Base-by-base conservation (phyloP, 2,797 vertebrate genomes). In the Aldrovandia affinis region DNA sequence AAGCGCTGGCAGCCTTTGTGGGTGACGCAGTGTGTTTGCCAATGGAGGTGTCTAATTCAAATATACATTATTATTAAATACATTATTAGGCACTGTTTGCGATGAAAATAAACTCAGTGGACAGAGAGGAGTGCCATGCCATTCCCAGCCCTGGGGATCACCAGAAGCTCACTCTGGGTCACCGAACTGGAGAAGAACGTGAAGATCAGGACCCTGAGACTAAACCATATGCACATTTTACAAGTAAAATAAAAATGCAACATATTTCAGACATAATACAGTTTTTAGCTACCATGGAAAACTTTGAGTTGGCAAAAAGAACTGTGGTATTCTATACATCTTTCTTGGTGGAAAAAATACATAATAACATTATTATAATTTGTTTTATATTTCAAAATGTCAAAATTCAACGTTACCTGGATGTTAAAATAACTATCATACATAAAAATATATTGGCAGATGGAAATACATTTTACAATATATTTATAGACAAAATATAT, bases 41-140 rank as follows among this genome's bases (percentile, higher is more conserved):
- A 57, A 55, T 36, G 50, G 47, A 36, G 47, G 52, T 7, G 78
- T 77, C 73, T 80, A 80, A 80, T 55, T 79, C 28, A 79, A 79
- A 79, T 55, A 79, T 22, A n/a, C n/a, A n/a, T n/a, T n/a, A n/a
- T n/a, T n/a, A n/a, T n/a, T n/a, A n/a, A n/a, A n/a, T 18, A 28
- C n/a, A 30, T 73, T 14, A 73, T 73, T 12, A 39, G 30, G 77
- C n/a, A 55, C 28, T 80, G 54, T 80, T 80, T 55, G 30, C 54
- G 44, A 79, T n/a, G 1, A 10, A 30, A 10, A 52, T 50, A 78
- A 25, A 77, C 28, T 25, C 73, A 44, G 33, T 36, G 73, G 36
- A 77, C 22, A 47, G 75, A 28, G 18, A n/a, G n/a, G 25, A 50
- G 44, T 2, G 77, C 50, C 77, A 28, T 52, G 5, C 50, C 77